Conservation (phyloP, 1,140 invertebrate species). For the Drosophila albomicans region DNA sequence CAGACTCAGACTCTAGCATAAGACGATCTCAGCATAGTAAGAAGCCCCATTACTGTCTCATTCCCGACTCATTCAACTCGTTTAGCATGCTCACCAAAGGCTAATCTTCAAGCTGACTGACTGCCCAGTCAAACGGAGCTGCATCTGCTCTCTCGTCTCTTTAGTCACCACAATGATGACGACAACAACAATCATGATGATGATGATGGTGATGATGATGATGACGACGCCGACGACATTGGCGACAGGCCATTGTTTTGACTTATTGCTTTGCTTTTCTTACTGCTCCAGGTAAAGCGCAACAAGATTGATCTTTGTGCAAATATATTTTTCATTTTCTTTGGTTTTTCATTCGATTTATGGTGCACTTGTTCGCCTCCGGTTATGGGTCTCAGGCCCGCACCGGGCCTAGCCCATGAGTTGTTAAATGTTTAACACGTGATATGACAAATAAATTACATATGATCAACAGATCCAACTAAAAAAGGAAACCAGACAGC, state of each 20-base stretch:
- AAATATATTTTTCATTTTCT: conserved; percentile 70
- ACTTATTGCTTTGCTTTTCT: conserved; percentile 74
- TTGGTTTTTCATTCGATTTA: conserved; percentile 58
- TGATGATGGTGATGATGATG: conserved; percentile 34
- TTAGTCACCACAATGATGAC: conserved; percentile 18
- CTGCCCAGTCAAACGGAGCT: conserved; percentile 48
- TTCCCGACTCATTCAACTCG: conserved; percentile 75
- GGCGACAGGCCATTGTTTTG: conserved; percentile 81
- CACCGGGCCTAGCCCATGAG: conserved; percentile 63
- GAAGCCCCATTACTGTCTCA: conserved; percentile 78
- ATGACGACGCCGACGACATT: conserved; percentile 57
- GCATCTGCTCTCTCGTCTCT: neutral
- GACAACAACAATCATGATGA: neutral
- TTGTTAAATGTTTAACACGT: conserved; percentile 82
- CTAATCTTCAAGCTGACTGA: conserved; percentile 74
- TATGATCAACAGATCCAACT: conserved; percentile 63
- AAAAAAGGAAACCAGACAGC: conserved; percentile 21
- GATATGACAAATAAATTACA: conserved; percentile 82
- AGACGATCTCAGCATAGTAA: conserved; percentile 47
- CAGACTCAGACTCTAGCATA: conserved; percentile 4
- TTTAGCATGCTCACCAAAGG: conserved; percentile 72
- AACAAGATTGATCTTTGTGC: conserved; percentile 75
- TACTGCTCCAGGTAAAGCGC: conserved; percentile 48
- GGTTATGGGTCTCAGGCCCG: conserved; percentile 35
- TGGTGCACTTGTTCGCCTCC: conserved; percentile 67